A percentile compares a stretch with the other conserved stretches of the same genome.
Evolutionary conservation across 2,113 vertebrate species (phyloP).

Genomic region (Hippocampus guttulatus): DNA sequence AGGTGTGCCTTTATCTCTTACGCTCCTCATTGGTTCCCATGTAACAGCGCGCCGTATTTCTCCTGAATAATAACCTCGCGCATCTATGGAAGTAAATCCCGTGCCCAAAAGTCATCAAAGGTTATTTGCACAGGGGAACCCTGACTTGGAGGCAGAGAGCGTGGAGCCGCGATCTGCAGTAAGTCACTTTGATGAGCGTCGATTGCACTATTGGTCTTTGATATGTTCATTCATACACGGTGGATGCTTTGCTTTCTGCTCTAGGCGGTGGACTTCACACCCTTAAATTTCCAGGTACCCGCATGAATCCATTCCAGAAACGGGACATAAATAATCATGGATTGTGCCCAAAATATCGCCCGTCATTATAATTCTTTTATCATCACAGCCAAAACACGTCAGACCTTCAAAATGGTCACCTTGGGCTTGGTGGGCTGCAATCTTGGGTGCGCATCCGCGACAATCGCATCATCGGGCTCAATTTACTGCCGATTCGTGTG

Average conservation of each 20-base stretch:
- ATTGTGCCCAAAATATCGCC: not conserved
- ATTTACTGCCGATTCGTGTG: slow-evolving; percentile 1
- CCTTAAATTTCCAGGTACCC: slow-evolving; percentile 79
- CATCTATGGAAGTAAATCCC: too few species aligned
- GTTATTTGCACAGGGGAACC: slow-evolving; percentile 81
- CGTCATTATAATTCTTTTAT: not conserved
- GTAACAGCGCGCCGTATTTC: not conserved
- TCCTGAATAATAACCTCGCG: not conserved
- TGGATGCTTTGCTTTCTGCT: slow-evolving; percentile 52
- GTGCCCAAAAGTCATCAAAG: not conserved
- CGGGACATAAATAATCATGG: not conserved
- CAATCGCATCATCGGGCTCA: not conserved
- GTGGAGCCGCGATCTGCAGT: slow-evolving; percentile 88
- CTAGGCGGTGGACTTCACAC: slow-evolving; percentile 74
- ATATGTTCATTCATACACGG: slow-evolving; percentile 16
- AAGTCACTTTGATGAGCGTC: slow-evolving; percentile 64
- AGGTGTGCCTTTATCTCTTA: slow-evolving; percentile 43
- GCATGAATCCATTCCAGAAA: not conserved
- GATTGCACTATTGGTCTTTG: not conserved
- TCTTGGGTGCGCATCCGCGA: not conserved
- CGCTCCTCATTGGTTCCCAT: not conserved
- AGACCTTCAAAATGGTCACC: not conserved
- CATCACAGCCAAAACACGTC: not conserved
- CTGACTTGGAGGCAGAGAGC: slow-evolving; percentile 91
- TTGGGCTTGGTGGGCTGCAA: not conserved